These are phyloP conservation scores for Callopanchax toddi DNA, from an alignment of 2,113 vertebrate genomes.

Conservation along the genomic window DNA sequence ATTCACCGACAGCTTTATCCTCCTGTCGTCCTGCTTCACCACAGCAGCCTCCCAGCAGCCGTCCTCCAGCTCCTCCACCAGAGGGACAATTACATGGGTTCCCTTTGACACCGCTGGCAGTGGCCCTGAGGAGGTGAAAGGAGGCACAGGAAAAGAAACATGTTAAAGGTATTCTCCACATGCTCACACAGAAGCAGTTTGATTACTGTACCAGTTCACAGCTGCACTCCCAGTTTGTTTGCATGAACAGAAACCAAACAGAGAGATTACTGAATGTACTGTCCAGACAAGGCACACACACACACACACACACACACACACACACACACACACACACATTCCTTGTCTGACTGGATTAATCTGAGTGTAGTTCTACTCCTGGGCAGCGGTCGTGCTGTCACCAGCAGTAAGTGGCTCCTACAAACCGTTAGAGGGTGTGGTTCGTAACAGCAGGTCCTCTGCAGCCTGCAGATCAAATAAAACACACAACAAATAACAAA, in stretches of 20 bases:
- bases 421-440: background rate
- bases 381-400: background rate
- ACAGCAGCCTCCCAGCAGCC: constrained; percentile 83
- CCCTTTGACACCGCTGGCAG: constrained; percentile 59
- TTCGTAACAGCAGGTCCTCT: background rate
- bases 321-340: background rate
- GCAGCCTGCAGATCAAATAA: background rate
- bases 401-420: background rate
- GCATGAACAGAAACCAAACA: constrained; percentile 14
- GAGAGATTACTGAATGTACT: background rate
- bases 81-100: constrained; percentile 63
- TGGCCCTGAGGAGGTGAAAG: constrained; percentile 38
- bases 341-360: constrained; percentile 10
- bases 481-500: background rate
- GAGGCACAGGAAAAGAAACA: background rate
- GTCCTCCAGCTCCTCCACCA: constrained; percentile 77
- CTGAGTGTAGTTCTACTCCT: background rate
- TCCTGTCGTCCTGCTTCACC: constrained; percentile 55
- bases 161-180: background rate
- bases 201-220: background rate
- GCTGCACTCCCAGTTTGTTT: constrained; percentile 34
- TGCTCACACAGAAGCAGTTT: background rate
- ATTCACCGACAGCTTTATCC: constrained; percentile 76
- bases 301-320: constrained; percentile 4
- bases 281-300: background rate